phyloP scores from a whole-genome alignment of 2,797 vertebrate genomes.

The Semaprochilodus insignis region DNA sequence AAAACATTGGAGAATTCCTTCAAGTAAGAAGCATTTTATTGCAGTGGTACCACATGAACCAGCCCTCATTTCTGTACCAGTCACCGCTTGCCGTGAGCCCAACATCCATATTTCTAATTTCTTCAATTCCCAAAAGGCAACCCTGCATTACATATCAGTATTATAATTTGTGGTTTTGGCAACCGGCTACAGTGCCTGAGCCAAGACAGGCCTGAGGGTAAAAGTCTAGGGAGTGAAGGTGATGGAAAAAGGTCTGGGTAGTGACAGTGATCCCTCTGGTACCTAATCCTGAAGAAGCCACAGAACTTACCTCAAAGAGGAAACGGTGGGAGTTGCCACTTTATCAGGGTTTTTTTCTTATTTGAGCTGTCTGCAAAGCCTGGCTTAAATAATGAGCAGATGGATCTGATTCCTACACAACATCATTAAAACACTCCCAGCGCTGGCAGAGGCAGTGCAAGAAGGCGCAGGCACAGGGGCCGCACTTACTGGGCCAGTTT shows the following conservation, averaged over 20 bases:
- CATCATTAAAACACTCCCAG: conserved; percentile 47
- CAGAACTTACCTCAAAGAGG: conserved; percentile 50
- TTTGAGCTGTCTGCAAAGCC: conserved; percentile 47
- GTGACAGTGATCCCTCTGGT: conserved; percentile 28
- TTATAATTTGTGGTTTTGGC: conserved; percentile 47
- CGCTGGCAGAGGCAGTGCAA: conserved; percentile 22
- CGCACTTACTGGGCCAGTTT: conserved; percentile 22
- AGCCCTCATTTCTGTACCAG: background rate
- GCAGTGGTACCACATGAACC: background rate
- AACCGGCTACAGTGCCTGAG: conserved; percentile 29
- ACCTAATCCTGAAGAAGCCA: conserved; percentile 50
- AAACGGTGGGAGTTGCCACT: conserved; percentile 52
- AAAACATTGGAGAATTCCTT: background rate
- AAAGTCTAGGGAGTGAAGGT: conserved; percentile 43
- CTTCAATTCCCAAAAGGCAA: conserved; percentile 18
- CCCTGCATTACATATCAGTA: conserved; percentile 32
- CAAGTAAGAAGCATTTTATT: background rate
- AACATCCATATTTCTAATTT: conserved; percentile 3
- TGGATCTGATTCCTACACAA: conserved; percentile 56
- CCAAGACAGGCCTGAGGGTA: conserved; percentile 33
- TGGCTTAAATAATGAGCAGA: conserved; percentile 59
- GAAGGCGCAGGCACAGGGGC: conserved; percentile 29
- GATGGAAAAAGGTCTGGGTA: conserved; percentile 47
- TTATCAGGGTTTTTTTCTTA: conserved; percentile 27
- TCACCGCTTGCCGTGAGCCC: background rate